Base-by-base conservation (phyloP, 2,797 vertebrate species). In the Eidolon dupreanum region DNA sequence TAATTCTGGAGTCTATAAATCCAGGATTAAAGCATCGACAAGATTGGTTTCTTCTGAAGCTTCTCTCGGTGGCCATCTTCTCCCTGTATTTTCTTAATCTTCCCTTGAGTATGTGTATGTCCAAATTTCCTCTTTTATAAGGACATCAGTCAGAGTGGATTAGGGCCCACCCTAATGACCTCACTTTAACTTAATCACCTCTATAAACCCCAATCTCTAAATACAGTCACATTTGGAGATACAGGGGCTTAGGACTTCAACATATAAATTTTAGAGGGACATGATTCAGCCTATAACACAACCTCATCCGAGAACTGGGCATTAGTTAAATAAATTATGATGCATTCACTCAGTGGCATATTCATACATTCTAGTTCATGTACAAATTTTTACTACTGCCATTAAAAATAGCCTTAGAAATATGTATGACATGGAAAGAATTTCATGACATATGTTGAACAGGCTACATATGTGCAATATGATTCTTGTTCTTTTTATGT, bases 121-220 rank as follows among this genome's bases (percentile, higher is more conserved):
- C 11, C 59, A 89, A 51, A 65, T 77, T 65, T 93, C 57, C 41
- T 94, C 24, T 59, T 95, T 74, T 57, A 24, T 81, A 65, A 71
- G 46, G 46, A n/a, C 16, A 57, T 20, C 9, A 55, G 28, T 78
- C 51, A 63, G 66, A 68, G 36, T 96, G 83, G n/a, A 31, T 70
- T 89, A 96, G 22, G 17, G 8, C 9, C 10, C 33, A 33, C 13
- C 12, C 24, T 51, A 55, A 88, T 51, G 33, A 79, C 43, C 15
- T 93, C 74, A 53, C 57, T 91, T 88, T 87, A 93, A 78, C 10
- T 53, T 90, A 78, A 68, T 88, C 49, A 79, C 33, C 51, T 68
- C 43, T 88, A 84, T 79, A 79, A 92, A 90, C 75, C 15, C n/a
- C 33, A 71, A n/a, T 65, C 19, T 70, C 20, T 65, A 85, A 93